Conservation (phyloP, 1,140 invertebrate species). For the Trichomalopsis sarcophagae region DNA sequence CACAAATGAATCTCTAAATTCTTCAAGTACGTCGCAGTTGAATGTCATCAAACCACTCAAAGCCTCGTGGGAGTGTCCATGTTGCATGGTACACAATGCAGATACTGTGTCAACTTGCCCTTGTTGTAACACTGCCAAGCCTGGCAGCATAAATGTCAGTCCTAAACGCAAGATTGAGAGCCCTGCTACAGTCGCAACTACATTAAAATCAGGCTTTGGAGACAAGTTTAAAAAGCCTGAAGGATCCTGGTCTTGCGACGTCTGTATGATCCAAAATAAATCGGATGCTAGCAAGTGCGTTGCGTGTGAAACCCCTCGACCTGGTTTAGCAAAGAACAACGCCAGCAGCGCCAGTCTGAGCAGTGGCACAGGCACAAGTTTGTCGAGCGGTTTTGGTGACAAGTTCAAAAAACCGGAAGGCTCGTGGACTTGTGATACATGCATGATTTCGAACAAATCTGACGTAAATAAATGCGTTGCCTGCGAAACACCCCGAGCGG, state of each 20-base stretch:
- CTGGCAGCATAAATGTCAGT: conserved; percentile 65
- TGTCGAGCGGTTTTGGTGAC: conserved; percentile 68
- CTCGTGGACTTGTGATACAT: conserved; percentile 79
- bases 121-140: conserved; percentile 82
- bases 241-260: conserved; percentile 78
- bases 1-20: not conserved
- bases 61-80: conserved; percentile 77
- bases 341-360: not conserved
- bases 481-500: conserved; percentile 72
- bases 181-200: conserved; percentile 3
- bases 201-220: conserved; percentile 68
- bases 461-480: conserved; percentile 76
- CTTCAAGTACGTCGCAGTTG: not conserved
- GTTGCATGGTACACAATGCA: conserved; percentile 78
- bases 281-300: conserved; percentile 74
- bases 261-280: conserved; percentile 79
- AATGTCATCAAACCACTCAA: conserved; percentile 67
- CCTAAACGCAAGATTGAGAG: conserved; percentile 57
- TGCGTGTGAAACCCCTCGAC: conserved; percentile 71
- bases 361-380: not conserved
- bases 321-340: conserved; percentile 14
- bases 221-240: conserved; percentile 73
- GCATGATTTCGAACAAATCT: conserved; percentile 78
- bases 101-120: conserved; percentile 77
- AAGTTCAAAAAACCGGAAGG: conserved; percentile 73